These are phyloP conservation scores for Synodontis membranacea DNA, from an alignment of 2,113 vertebrate genomes.

Conservation along the genomic window DNA sequence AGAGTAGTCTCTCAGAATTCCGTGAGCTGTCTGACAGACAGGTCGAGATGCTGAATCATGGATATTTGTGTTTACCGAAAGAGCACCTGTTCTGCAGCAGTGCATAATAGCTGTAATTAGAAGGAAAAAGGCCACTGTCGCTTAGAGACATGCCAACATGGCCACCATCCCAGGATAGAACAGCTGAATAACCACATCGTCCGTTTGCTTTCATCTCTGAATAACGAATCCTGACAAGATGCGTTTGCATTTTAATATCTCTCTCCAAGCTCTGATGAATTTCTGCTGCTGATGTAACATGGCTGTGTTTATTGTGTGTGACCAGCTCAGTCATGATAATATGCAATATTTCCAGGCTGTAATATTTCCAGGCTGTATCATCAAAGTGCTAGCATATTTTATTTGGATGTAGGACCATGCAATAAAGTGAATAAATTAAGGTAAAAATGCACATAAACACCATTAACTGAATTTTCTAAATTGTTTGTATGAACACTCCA, in stretches of 20 bases:
- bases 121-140: conserved; percentile 18
- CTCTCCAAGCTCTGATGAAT: not conserved
- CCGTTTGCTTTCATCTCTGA: not conserved
- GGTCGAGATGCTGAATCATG: conserved; percentile 3
- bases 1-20: not conserved
- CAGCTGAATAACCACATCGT: not conserved
- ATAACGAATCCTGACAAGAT: not conserved
- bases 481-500: not conserved
- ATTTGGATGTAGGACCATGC: not conserved
- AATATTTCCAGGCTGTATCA: not conserved
- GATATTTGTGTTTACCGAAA: conserved; percentile 16
- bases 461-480: not conserved
- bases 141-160: not conserved
- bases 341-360: not conserved
- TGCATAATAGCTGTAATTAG: conserved; percentile 6
- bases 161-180: not conserved
- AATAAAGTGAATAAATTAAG: not conserved
- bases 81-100: not conserved
- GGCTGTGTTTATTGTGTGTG: not conserved
- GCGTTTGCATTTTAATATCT: not conserved
- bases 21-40: no score
- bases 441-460: not conserved
- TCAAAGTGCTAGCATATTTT: not conserved
- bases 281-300: not conserved
- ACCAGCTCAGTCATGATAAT: not conserved